Percentiles rank a stretch among this genome's conserved stretches.
These are phyloP conservation scores for Haliclystus octoradiatus DNA, from an alignment of 30 jellyfish, hydroid and myxozoan species.

Conservation along the genomic window DNA sequence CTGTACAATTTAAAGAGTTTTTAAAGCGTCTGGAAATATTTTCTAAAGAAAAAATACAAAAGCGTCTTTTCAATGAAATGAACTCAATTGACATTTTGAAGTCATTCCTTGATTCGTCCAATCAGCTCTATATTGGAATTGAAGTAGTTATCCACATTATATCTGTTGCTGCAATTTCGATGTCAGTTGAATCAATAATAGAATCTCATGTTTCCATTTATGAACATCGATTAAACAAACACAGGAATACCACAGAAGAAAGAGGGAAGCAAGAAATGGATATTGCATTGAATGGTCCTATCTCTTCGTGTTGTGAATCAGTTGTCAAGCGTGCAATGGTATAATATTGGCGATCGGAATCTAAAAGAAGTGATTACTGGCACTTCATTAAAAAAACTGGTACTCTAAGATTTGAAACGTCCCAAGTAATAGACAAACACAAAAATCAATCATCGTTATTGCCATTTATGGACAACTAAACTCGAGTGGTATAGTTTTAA, in stretches of 20 bases:
- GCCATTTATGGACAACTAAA: constrained; percentile 11
- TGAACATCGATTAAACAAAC: constrained; percentile 5
- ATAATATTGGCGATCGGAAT: constrained; percentile 2
- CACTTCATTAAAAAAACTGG: constrained; percentile 8
- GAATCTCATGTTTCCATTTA: constrained; percentile 20
- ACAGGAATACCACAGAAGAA: constrained; percentile 14
- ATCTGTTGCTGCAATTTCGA: constrained; percentile 16
- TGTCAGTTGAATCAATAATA: constrained; percentile 19
- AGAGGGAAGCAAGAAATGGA: constrained; percentile 18
- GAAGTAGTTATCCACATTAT: constrained; percentile 4
- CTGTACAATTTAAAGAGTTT: constrained; percentile 2
- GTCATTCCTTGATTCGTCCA: constrained; percentile 3
- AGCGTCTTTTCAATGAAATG: too few relatives aligned
- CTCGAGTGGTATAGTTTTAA: too few relatives aligned
- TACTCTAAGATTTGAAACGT: neutral
- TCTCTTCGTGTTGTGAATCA: neutral
- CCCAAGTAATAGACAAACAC: constrained; percentile 4
- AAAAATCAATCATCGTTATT: neutral
- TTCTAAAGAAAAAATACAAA: constrained; percentile 11
- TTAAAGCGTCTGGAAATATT: constrained; percentile 4
- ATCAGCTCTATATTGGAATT: constrained; percentile 6
- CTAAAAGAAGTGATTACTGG: constrained; percentile 1
- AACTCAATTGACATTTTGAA: constrained; percentile 15
- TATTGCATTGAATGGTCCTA: constrained; percentile 14
- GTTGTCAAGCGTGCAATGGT: constrained; percentile 13